Evolutionary conservation across 1,140 invertebrate genomes (phyloP), one percentile per base, ranked within the genome.

Genomic region (Brachionus plicatilis): DNA sequence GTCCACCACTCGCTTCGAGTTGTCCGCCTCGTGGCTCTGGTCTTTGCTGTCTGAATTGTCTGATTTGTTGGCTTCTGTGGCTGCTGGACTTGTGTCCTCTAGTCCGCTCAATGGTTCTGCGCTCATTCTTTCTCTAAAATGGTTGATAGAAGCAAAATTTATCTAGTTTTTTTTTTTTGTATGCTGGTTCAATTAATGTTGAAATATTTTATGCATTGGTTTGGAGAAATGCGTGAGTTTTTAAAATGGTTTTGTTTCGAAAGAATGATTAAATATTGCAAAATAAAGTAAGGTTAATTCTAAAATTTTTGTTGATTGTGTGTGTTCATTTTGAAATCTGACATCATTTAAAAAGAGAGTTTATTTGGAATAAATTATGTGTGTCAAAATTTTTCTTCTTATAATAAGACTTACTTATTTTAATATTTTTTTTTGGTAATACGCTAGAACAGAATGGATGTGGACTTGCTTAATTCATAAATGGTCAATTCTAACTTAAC

Each of bases 251-350:
- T 53, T 76, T n/a, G 41, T 43, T 75, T 43, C 17, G 41, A 43
- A 76, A 50, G 43, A 50, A 76, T 76, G 72, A 76, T 76, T 76
- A 76, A 76, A 76, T 76, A 50, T 76, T 76, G 72, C 72, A 76
- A 76, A 76, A 50, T 75, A 43, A 14, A 68, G 27, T 75, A 24
- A 47, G 43, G 43, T 24, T 76, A 14, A 11, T 50, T 76, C 24
- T 47, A 76, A 29, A 6, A 17, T 27, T 27, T 27, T 76, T 4
- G 7, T 5, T 50, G 24, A 47, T 27, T 50, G 24, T 37, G 43
- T 50, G 24, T 37, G 43, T 50, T 76, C 17, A 50, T 50, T 76
- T 76, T 76, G 72, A 76, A 76, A 76, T 76, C 72, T 76, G 72
- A 76, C 72, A 76, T 76, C 72, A 76, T 76, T 76, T 12, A 20